Evolutionary conservation across 2,797 vertebrate genomes (phyloP), one percentile per base, ranked within the genome.

Genomic region (Paguma larvata): DNA sequence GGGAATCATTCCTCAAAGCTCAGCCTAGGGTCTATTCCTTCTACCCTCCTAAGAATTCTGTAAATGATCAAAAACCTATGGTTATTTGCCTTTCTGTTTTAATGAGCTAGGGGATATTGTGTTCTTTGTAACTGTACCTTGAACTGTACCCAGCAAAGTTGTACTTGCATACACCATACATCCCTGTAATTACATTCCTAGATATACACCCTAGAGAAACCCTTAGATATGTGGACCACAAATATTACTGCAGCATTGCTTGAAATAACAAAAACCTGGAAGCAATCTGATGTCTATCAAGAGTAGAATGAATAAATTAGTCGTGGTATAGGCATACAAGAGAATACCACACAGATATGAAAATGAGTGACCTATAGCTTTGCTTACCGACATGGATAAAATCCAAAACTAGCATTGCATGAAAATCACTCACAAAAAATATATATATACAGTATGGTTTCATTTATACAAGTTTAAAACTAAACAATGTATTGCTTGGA

Each of bases 1-100:
- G 44, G 63, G 51, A 96, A 46, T 91, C 62, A 89, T 72, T 80
- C 51, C 80, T 89, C 72, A 38, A 86, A 88, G 16, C 70, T 96
- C 70, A 70, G 25, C 53, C 59, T 67, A 44, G 9, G 86, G 38
- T 91, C 79, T 94, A 8, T 77, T 80, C 62, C 68, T 70, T 87
- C 75, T 62, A 19, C 32, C 18, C 21, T 93, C n/a, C 38, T 85
- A 92, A 62, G 41, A 70, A 86, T 67, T 85, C 91, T 88, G 13
- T 77, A 85, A 88, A 77, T 48, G 25, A 97, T 67, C 30, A 27
- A 91, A 70, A 68, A 23, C 63, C 75, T 87, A 21, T 34, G 59
- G 51, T 16, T 73, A 90, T 75, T 84, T 16, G 23, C 44, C 44
- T 79, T 91, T 88, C 48, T 25, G 21, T n/a, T 93, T 93, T 63